A percentile compares a stretch with the other conserved stretches of the same genome.
Conservation (phyloP, 1,140 invertebrate species). For the Chelonus insularis region DNA sequence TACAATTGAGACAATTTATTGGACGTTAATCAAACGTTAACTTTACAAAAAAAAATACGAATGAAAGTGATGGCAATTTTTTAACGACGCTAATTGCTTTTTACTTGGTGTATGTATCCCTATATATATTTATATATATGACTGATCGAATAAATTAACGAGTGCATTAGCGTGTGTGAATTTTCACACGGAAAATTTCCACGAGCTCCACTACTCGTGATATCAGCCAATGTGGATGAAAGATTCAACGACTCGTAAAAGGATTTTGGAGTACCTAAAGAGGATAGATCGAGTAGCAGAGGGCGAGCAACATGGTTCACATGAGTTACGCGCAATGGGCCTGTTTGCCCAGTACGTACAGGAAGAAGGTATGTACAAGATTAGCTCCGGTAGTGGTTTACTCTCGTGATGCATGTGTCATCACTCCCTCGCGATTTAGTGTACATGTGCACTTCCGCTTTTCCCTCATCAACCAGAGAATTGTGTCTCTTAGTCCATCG, state of each 20-base stretch:
- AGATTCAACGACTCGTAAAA: constrained; percentile 24
- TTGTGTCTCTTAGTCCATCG: neutral
- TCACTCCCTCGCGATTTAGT: neutral
- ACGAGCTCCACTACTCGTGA: no score
- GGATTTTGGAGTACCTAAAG: constrained; percentile 18
- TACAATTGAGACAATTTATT: neutral
- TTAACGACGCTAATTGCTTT: neutral
- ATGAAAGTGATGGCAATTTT: constrained; percentile 5
- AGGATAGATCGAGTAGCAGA: neutral
- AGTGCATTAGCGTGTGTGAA: constrained; percentile 23
- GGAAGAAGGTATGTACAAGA: constrained; percentile 54
- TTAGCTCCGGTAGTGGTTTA: neutral
- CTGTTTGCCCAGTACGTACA: constrained; percentile 57
- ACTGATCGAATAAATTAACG: constrained; percentile 8
- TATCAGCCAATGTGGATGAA: neutral
- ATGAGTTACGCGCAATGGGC: constrained; percentile 59
- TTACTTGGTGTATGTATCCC: neutral
- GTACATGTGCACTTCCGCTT: no score
- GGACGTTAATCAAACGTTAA: neutral
- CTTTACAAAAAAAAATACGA: neutral
- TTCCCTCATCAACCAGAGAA: neutral
- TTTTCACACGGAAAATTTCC: constrained; percentile 8
- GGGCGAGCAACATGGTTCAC: constrained; percentile 48
- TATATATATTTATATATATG: neutral
- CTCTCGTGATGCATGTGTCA: neutral